A percentile compares a stretch with the other conserved stretches of the same genome.
Conservation (phyloP, 2,888 invertebrate genomes). For the Colletes collaris region DNA sequence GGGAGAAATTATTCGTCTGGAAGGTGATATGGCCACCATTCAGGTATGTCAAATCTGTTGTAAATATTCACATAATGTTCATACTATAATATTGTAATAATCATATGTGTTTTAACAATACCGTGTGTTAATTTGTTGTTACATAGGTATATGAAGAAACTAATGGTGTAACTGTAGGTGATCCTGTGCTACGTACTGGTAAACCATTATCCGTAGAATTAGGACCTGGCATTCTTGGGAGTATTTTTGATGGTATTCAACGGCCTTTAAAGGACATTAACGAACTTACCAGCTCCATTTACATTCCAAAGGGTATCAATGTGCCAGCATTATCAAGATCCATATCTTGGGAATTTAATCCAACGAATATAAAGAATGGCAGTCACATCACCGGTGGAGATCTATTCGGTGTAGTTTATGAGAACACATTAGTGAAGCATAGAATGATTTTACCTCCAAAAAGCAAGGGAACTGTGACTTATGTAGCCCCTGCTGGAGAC, state of each 20-base stretch:
- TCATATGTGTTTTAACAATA: background rate
- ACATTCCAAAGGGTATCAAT: constrained; percentile 99
- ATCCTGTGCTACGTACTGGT: constrained; percentile 98
- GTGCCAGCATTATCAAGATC: constrained; percentile 94
- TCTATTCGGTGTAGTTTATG: constrained; percentile 97
- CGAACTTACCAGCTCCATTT: constrained; percentile 97
- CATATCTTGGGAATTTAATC: constrained; percentile 96
- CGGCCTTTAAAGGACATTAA: constrained; percentile 98
- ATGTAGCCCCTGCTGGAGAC: constrained; percentile 96
- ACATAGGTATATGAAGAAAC: constrained; percentile 94
- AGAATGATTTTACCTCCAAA: constrained; percentile 97
- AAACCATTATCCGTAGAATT: constrained; percentile 99
- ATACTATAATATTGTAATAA: too few relatives aligned
- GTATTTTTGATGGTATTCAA: constrained; percentile 99
- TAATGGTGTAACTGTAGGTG: constrained; percentile 99
- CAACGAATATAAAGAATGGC: constrained; percentile 93
- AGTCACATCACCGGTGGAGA: constrained; percentile 99
- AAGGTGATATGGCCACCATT: constrained; percentile 99
- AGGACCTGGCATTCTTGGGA: constrained; percentile 99
- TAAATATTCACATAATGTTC: background rate
- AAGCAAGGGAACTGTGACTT: constrained; percentile 98
- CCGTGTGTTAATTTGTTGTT: background rate
- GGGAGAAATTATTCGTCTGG: constrained; percentile 99
- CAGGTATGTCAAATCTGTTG: constrained; percentile 87
- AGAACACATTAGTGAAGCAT: constrained; percentile 99